Evolutionary conservation across 2,888 invertebrate genomes (phyloP).

Genomic region (Eledone cirrhosa): DNA sequence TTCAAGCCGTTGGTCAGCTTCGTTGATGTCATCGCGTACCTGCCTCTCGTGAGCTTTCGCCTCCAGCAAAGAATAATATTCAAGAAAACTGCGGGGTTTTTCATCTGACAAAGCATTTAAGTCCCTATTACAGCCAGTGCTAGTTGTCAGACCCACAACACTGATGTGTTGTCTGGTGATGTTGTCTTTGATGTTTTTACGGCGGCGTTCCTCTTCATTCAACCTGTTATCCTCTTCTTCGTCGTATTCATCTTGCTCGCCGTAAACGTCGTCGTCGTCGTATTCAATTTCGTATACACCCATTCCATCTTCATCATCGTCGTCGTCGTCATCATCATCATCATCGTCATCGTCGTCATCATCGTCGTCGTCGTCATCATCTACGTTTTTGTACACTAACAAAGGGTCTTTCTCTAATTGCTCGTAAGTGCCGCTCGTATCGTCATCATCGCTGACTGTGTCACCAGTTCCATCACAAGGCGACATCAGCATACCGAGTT

Average conservation of each 20-base stretch:
- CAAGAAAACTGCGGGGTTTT: conserved; percentile 55
- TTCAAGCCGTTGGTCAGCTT: conserved; percentile 1
- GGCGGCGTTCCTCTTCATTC: conserved; percentile 28
- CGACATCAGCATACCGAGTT: conserved; percentile 36
- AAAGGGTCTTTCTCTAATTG: conserved; percentile 34
- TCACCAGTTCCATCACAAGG: conserved; percentile 32
- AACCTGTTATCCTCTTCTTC: conserved; percentile 24
- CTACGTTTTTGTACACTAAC: conserved; percentile 38
- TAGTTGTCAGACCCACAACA: neutral
- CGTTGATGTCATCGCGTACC: conserved; percentile 17
- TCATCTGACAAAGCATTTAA: conserved; percentile 8
- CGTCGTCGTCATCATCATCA: conserved; percentile 49
- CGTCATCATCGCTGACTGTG: conserved; percentile 26
- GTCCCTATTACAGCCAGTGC: conserved; percentile 2
- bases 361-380: conserved; percentile 38
- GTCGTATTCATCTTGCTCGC: conserved; percentile 18
- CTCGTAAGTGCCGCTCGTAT: conserved; percentile 33
- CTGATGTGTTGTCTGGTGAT: neutral
- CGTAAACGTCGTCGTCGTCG: conserved; percentile 35
- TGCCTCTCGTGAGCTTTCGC: conserved; percentile 49
- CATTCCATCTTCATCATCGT: conserved; percentile 37
- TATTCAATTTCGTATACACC: conserved; percentile 41
- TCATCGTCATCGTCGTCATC: conserved; percentile 43
- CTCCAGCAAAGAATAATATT: conserved; percentile 63
- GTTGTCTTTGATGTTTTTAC: conserved; percentile 35